Percentiles rank a stretch among this genome's conserved stretches.
phyloP scores from a whole-genome alignment of 2,113 vertebrate genomes.

The Cephalopterus ornatus region DNA sequence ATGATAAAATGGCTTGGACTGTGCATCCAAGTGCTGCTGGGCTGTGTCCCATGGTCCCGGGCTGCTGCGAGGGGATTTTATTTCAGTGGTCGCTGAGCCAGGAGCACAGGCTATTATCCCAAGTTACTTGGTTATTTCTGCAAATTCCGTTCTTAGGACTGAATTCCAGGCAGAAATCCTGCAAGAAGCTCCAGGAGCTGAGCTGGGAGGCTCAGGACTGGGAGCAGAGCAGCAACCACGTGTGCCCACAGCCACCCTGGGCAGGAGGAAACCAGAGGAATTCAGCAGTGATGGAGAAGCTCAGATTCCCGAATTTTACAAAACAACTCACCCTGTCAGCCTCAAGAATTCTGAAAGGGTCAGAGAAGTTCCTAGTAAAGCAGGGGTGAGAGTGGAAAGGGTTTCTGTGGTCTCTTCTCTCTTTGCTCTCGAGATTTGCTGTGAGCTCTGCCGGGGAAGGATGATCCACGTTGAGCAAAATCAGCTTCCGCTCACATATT shows the following conservation, averaged over 20 bases:
- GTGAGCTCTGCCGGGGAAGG: not conserved
- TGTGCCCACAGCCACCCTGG: accelerated
- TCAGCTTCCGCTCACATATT: not conserved
- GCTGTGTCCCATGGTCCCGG: not conserved
- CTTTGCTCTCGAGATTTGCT: not conserved
- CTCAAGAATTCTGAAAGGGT: not conserved
- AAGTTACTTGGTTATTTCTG: not conserved
- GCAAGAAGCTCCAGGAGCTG: not conserved
- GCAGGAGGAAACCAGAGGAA: no score
- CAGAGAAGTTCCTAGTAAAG: not conserved
- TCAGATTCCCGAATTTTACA: accelerated
- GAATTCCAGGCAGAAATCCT: not conserved
- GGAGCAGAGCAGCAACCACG: not conserved
- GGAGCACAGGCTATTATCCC: not conserved
- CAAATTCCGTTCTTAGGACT: not conserved
- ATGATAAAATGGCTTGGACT: not conserved
- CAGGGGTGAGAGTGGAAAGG: accelerated
- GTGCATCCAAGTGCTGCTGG: not conserved
- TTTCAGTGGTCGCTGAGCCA: not conserved
- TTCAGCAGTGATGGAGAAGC: not conserved
- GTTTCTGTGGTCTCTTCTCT: not conserved
- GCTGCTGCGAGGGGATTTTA: not conserved
- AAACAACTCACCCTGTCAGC: not conserved
- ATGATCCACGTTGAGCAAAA: not conserved
- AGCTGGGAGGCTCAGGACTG: not conserved